Base-by-base conservation (phyloP, 2,113 vertebrate genomes). In the Chunga burmeisteri region DNA sequence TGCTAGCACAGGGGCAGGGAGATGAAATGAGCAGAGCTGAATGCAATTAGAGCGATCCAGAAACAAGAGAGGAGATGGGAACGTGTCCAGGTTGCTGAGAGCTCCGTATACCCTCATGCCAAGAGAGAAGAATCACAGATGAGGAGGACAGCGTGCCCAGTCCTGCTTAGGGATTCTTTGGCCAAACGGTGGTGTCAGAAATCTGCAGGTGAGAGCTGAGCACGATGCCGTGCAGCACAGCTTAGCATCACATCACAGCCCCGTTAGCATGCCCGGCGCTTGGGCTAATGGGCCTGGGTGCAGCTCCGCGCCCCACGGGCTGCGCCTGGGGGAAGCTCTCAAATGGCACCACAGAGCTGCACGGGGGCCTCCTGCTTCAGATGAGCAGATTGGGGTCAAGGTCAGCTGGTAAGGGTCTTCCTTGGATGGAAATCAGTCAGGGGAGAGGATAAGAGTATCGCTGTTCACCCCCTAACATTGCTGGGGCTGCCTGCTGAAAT, bases 211-310 rank as follows among this genome's bases (percentile, higher is more conserved):
- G 22, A 66, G 81, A 52, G 44, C 56, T 36, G 36, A 63, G 58
- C 49, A 19, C 0, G 8, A 15, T 13, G 11, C 7, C 3, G 7
- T 0, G 50, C 36, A 65, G 44, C 59, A 36, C 1, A 1, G 58
- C 58, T n/a, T 4, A 56, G 59, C n/a, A 16, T 71, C 63, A 6
- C 47, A 16, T 29, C 70, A 16, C 29, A 47, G 88, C 16, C 50
- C 32, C 15, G 2, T 50, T 27, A 85, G 50, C 73, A 29, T 1
- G 20, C 49, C 29, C 5, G 2, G 46, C 1, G 16, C 42, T 52
- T 7, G 34, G 42, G 36, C 50, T 70, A 13, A 23, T 30, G 32
- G n/a, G 17, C 22, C 58, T 44, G 49, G 17, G 11, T 26, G 47
- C 53, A 68, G 71, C 62, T 83, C 30, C 16, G 42, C 8, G 34